Conservation (phyloP, 2,888 invertebrate genomes). For the Ferdinandea cuprea region DNA sequence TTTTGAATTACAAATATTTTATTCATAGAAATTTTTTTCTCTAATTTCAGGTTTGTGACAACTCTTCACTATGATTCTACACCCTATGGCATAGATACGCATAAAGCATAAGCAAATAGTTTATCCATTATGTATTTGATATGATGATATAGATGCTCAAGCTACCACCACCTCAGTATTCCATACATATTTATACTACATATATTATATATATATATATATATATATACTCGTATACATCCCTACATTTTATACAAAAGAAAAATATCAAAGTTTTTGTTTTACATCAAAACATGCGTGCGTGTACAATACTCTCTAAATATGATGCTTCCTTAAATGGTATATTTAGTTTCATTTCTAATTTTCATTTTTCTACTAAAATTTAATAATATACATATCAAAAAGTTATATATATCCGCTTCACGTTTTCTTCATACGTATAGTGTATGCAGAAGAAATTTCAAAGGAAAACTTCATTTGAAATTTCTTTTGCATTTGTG, state of each 20-base stretch:
- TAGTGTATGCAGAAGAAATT: conserved; percentile 20
- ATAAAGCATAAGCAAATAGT: conserved; percentile 59
- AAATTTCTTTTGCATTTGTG: conserved; percentile 40
- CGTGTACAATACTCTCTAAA: conserved; percentile 58
- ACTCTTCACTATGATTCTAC: conserved; percentile 63
- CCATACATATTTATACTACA: conserved; percentile 64
- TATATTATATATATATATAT: conserved; percentile 23
- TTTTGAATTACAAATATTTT: not conserved
- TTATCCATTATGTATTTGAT: conserved; percentile 37
- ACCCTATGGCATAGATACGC: conserved; percentile 60
- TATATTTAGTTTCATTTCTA: conserved; percentile 55
- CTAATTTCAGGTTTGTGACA: conserved; percentile 71
- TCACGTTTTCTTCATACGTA: not conserved
- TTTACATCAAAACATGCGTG: conserved; percentile 61
- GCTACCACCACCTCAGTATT: conserved; percentile 56
- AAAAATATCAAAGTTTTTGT: conserved; percentile 11
- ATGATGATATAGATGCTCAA: conserved; percentile 64
- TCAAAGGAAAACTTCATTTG: conserved; percentile 8
- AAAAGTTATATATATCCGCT: conserved; percentile 9
- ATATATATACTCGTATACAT: conserved; percentile 13
- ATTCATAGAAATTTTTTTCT: conserved; percentile 5
- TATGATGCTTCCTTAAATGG: conserved; percentile 71
- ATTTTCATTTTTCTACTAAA: conserved; percentile 8
- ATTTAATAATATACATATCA: too few relatives aligned
- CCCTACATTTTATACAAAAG: conserved; percentile 37